Conservation (phyloP, 2,113 vertebrate species). For the Pristiophorus japonicus region DNA sequence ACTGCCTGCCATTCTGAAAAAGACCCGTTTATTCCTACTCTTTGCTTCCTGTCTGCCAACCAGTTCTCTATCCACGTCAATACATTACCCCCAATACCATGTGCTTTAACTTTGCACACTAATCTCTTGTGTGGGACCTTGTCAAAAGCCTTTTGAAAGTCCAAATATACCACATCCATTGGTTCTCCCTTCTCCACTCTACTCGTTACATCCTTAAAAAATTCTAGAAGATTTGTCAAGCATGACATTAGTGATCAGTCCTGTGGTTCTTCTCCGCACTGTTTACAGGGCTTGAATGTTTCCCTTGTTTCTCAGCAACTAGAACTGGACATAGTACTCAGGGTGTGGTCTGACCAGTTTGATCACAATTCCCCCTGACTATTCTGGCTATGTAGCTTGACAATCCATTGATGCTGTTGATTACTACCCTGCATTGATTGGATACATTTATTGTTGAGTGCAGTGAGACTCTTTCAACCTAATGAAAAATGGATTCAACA, state of each 20-base stretch:
- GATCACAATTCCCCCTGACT: not conserved
- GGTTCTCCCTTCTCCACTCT: too few species aligned
- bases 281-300: not conserved
- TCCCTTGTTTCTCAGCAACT: not conserved
- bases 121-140: too few species aligned
- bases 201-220: too few species aligned
- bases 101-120: too few species aligned
- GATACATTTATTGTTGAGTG: not conserved
- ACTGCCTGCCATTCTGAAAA: too few species aligned
- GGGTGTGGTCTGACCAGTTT: not conserved
- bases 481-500: not conserved
- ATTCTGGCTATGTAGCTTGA: not conserved
- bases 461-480: not conserved
- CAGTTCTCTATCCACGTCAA: too few species aligned
- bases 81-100: too few species aligned
- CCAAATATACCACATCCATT: too few species aligned
- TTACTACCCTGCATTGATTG: not conserved
- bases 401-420: not conserved
- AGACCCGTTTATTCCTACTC: too few species aligned
- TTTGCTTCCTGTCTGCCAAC: too few species aligned
- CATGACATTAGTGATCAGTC: not conserved
- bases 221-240: too few species aligned
- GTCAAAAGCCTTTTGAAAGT: too few species aligned
- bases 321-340: not conserved
- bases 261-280: not conserved